These are phyloP conservation scores for Setophaga coronata DNA, from an alignment of 2,113 vertebrate species.

Conservation along the genomic window DNA sequence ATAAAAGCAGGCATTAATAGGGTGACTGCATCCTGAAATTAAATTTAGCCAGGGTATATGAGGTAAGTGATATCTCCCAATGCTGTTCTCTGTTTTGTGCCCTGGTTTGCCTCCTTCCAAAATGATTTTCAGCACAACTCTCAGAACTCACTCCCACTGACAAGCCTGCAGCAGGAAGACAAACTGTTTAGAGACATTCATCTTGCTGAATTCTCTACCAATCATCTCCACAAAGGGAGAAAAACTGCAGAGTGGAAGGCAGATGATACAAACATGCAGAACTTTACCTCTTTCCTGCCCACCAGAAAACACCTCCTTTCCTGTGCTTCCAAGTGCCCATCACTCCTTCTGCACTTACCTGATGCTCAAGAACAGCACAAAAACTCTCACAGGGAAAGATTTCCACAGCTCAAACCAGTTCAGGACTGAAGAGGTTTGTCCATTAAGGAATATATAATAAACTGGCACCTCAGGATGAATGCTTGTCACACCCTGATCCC, in stretches of 20 bases:
- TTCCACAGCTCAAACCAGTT: not conserved
- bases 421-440: not conserved
- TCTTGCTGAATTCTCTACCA: not conserved
- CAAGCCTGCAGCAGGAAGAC: not conserved
- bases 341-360: not conserved
- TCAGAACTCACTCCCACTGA: not conserved
- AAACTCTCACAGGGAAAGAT: not conserved
- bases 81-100: not conserved
- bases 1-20: not conserved
- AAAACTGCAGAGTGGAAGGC: not conserved
- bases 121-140: not conserved
- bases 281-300: not conserved
- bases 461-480: not conserved
- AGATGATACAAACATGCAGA: not conserved
- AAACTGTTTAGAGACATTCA: not conserved
- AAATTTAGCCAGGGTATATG: not conserved
- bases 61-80: not conserved
- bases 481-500: not conserved
- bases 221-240: not conserved
- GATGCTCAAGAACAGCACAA: not conserved
- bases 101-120: not conserved
- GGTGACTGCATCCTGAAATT: not conserved
- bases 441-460: not conserved
- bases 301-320: not conserved
- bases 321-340: accelerated